A percentile compares a stretch with the other conserved stretches of the same genome.
Conservation (phyloP, 2,888 invertebrate genomes). For the Neoaliturus tenellus region DNA sequence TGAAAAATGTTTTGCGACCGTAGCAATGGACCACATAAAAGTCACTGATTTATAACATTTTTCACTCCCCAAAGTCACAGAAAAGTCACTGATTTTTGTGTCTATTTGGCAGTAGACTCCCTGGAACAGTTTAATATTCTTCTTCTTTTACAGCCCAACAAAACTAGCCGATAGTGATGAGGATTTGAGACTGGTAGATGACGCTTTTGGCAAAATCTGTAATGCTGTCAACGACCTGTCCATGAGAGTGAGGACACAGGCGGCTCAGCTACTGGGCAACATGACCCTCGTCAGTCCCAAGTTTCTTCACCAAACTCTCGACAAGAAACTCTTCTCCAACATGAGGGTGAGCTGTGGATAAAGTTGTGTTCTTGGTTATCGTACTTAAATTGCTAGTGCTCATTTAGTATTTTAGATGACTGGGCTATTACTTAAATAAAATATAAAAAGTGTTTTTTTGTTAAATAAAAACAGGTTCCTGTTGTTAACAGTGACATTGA, state of each 20-base stretch:
- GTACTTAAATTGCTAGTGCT: too few species aligned
- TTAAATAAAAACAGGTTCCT: too few species aligned
- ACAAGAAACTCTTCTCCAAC: conserved; percentile 98
- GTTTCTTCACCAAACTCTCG: conserved; percentile 96
- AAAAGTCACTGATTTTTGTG: too few species aligned
- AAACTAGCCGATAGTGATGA: conserved; percentile 75
- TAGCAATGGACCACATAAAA: too few species aligned
- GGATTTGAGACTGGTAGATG: conserved; percentile 93
- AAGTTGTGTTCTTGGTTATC: conserved; percentile 57
- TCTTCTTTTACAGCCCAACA: not conserved
- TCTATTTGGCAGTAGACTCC: too few species aligned
- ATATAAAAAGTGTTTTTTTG: too few species aligned
- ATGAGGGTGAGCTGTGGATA: conserved; percentile 82
- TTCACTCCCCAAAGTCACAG: too few species aligned
- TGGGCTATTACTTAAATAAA: too few species aligned
- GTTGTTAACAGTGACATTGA: too few species aligned
- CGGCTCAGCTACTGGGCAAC: conserved; percentile 90
- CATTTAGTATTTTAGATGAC: too few species aligned
- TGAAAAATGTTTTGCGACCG: too few species aligned
- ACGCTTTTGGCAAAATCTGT: conserved; percentile 97
- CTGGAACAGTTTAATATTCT: not conserved
- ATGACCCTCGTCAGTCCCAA: conserved; percentile 91
- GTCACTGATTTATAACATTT: too few species aligned
- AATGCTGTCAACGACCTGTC: conserved; percentile 95
- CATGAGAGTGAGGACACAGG: conserved; percentile 89